Conservation (phyloP, 2,797 vertebrate genomes). For the Echeneis naucrates region DNA sequence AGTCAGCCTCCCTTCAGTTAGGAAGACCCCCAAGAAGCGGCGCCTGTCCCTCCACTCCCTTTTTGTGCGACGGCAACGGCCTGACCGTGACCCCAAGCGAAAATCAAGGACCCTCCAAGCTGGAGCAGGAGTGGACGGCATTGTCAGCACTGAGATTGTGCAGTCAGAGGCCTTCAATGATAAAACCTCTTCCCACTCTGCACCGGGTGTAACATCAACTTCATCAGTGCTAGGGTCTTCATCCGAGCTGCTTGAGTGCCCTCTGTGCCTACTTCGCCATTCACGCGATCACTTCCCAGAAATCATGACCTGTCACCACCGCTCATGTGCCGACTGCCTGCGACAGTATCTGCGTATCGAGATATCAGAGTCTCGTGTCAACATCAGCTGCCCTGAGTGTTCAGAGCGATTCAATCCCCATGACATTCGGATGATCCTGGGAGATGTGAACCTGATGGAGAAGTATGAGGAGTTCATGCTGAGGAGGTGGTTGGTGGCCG, state of each 20-base stretch:
- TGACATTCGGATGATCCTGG: conserved; percentile 96
- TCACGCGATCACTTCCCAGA: conserved; percentile 95
- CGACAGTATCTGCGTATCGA: conserved; percentile 98
- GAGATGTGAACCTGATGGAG: conserved; percentile 95
- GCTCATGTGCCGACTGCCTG: conserved; percentile 97
- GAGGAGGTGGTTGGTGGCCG: conserved; percentile 94
- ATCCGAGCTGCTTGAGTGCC: conserved; percentile 93
- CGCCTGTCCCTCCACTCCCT: conserved; percentile 93
- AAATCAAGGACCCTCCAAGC: conserved; percentile 85
- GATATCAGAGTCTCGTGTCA: conserved; percentile 97
- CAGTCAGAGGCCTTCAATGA: conserved; percentile 90
- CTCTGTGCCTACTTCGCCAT: conserved; percentile 94
- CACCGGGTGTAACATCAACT: conserved; percentile 79
- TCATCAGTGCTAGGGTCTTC: conserved; percentile 82
- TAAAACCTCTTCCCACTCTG: conserved; percentile 84
- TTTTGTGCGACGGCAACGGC: conserved; percentile 85
- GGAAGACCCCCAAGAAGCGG: conserved; percentile 95
- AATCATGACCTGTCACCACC: conserved; percentile 98
- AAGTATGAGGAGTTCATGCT: conserved; percentile 99
- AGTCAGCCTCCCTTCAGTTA: conserved; percentile 92
- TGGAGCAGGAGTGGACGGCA: conserved; percentile 83
- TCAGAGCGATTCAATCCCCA: conserved; percentile 97
- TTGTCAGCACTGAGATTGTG: conserved; percentile 90
- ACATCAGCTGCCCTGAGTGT: conserved; percentile 99
- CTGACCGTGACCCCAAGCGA: conserved; percentile 81